Conservation (phyloP, 2,888 invertebrate genomes). For the Hemithea aestivaria region DNA sequence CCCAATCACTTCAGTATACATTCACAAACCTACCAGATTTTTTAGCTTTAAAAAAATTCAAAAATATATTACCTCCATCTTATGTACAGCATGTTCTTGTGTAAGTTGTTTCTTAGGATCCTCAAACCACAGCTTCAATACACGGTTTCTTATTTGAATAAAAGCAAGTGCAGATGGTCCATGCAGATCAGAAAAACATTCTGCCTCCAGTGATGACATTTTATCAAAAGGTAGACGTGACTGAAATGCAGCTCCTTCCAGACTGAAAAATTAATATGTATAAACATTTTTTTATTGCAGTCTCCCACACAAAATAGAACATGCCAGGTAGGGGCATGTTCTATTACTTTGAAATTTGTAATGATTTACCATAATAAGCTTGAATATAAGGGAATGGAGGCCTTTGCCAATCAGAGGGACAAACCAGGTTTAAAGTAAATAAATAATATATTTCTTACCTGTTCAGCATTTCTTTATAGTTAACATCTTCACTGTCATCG, state of each 20-base stretch:
- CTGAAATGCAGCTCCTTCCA: slow-evolving; percentile 96
- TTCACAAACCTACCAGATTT: too few relatives aligned
- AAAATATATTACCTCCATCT: slow-evolving; percentile 79
- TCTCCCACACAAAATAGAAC: not conserved
- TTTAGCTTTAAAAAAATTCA: not conserved
- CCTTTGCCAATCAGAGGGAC: too few relatives aligned
- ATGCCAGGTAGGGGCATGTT: too few relatives aligned
- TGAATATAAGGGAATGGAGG: too few relatives aligned
- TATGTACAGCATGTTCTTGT: slow-evolving; percentile 87
- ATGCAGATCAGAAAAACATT: slow-evolving; percentile 95
- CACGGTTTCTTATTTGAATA: slow-evolving; percentile 92
- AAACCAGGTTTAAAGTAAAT: too few relatives aligned
- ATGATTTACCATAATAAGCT: too few relatives aligned
- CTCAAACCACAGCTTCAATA: slow-evolving; percentile 96
- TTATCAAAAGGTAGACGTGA: slow-evolving; percentile 96
- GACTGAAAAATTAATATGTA: slow-evolving; percentile 56
- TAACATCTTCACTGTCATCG: slow-evolving; percentile 83
- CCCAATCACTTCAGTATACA: too few relatives aligned
- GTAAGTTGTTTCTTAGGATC: slow-evolving; percentile 96
- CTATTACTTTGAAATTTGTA: too few relatives aligned
- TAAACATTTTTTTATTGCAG: not conserved
- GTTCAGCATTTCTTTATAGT: slow-evolving; percentile 69
- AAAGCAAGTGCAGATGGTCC: slow-evolving; percentile 92
- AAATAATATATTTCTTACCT: too few relatives aligned
- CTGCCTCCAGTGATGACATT: slow-evolving; percentile 95